phyloP scores from a whole-genome alignment of 2,888 invertebrate species.

The Eustalomyia histrio region DNA sequence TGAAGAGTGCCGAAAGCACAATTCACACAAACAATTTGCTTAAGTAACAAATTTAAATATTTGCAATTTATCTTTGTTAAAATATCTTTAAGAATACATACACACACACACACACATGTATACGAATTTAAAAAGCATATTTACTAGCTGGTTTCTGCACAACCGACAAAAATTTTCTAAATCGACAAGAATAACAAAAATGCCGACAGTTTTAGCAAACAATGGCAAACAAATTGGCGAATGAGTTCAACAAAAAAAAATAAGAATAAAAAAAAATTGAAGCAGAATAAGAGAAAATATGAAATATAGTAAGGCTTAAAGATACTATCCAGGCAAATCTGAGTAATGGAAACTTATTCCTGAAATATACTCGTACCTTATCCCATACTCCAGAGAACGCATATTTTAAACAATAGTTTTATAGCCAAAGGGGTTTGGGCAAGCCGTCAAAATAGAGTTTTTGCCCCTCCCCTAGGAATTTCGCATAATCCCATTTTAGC shows the following conservation, averaged over 20 bases:
- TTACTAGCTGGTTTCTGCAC: slow-evolving; percentile 1
- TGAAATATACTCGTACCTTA: no score
- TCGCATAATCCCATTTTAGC: no score
- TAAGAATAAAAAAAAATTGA: no score
- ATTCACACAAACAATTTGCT: slow-evolving; percentile 77
- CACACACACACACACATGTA: slow-evolving; percentile 11
- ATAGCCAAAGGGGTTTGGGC: no score
- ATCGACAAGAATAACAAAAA: slow-evolving; percentile 2
- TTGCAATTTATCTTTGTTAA: slow-evolving; percentile 75
- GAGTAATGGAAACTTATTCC: no score
- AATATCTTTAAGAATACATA: slow-evolving; percentile 28
- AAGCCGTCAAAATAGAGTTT: no score
- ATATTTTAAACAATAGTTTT: no score
- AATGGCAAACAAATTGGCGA: slow-evolving; percentile 60
- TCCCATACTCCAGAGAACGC: no score
- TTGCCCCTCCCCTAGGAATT: no score
- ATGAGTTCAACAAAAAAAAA: slow-evolving; percentile 39
- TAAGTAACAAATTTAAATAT: slow-evolving; percentile 77
- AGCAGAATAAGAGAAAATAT: background rate
- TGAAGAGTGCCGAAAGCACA: slow-evolving; percentile 72
- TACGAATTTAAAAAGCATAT: slow-evolving; percentile 16
- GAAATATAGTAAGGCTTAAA: no score
- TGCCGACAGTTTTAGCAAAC: slow-evolving; percentile 32
- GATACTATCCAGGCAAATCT: no score
- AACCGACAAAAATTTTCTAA: background rate